Evolutionary conservation across 1,140 invertebrate species (phyloP).

Genomic region (Penaeus japonicus): DNA sequence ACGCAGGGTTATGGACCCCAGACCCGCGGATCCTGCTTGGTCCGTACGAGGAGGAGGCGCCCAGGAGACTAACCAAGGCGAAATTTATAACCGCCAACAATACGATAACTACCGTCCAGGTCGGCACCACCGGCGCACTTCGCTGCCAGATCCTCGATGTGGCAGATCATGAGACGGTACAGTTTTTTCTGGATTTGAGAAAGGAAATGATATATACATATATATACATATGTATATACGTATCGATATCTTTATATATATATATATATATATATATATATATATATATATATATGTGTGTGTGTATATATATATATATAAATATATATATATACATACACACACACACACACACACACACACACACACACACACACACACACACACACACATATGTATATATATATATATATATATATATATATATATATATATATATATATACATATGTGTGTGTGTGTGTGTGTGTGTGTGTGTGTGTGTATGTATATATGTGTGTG

Average conservation of each 20-base stretch:
- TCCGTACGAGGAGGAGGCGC: constrained; percentile 42
- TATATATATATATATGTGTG: no score
- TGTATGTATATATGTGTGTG: neutral
- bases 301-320: no score
- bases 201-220: no score
- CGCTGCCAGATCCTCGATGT: constrained; percentile 42
- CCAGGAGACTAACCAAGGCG: constrained; percentile 31
- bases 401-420: no score
- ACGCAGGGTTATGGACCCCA: constrained; percentile 33
- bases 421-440: no score
- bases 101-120: constrained; percentile 41
- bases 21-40: constrained; percentile 21
- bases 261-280: no score
- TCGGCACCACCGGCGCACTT: constrained; percentile 26
- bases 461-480: neutral
- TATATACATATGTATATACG: no score
- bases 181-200: neutral
- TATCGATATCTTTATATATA: no score
- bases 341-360: no score
- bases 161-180: constrained; percentile 41
- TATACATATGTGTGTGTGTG: neutral
- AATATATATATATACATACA: no score
- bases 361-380: no score
- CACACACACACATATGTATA: no score
- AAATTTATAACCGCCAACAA: constrained; percentile 41